phyloP scores from a whole-genome alignment of 2,113 vertebrate genomes.

The Propithecus coquereli region DNA sequence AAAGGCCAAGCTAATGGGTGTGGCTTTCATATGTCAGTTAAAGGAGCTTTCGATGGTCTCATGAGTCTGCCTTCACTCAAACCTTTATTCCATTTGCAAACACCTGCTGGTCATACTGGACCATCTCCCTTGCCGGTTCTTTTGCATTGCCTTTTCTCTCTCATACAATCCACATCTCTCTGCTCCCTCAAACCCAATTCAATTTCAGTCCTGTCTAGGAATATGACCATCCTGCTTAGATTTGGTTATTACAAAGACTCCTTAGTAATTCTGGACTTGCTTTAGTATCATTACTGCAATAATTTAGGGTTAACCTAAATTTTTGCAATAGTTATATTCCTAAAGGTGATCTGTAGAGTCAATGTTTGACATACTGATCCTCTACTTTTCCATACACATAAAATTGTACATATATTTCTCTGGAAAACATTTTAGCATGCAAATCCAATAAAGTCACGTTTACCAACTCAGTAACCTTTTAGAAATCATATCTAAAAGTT shows the following conservation, averaged over 20 bases:
- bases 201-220: neutral
- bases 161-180: neutral
- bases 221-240: neutral
- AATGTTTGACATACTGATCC: neutral
- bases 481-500: conserved; percentile 50
- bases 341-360: neutral
- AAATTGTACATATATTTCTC: conserved; percentile 23
- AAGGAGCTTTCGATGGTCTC: neutral
- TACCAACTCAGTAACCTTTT: conserved; percentile 51
- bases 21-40: neutral
- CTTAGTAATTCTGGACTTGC: neutral
- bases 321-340: neutral
- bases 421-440: conserved; percentile 38
- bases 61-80: neutral
- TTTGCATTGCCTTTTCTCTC: neutral
- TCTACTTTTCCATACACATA: neutral
- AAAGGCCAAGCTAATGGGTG: neutral
- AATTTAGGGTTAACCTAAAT: neutral
- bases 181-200: neutral
- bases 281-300: neutral
- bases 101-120: neutral
- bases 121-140: neutral
- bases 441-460: conserved; percentile 27
- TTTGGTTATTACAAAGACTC: neutral
- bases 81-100: neutral